phyloP scores from a whole-genome alignment of 2,113 vertebrate species.

The Pangasianodon gigas region DNA sequence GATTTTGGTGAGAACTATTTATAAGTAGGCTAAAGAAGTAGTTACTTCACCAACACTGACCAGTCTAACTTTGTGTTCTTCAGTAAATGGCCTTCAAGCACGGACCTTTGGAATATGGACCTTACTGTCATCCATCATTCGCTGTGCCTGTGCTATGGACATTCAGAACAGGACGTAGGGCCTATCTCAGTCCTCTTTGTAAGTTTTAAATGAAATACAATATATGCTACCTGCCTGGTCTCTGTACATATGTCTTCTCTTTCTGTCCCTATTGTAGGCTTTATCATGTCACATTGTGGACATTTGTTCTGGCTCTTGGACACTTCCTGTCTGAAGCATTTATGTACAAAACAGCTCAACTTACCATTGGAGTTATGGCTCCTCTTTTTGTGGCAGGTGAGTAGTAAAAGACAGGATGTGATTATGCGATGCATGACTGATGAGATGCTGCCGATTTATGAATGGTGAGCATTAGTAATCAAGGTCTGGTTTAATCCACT shows the following conservation, averaged over 20 bases:
- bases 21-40: background rate
- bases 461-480: background rate
- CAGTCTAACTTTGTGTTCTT: constrained; percentile 2
- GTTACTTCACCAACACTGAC: background rate
- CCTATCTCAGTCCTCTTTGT: background rate
- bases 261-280: constrained; percentile 72
- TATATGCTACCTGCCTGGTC: background rate
- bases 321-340: constrained; percentile 93
- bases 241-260: background rate
- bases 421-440: background rate
- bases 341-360: constrained; percentile 87
- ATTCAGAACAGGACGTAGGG: constrained; percentile 92
- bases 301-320: constrained; percentile 88
- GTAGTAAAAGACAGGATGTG: constrained; percentile 31
- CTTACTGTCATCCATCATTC: constrained; percentile 89
- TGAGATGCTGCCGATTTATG: background rate
- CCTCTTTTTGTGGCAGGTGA: constrained; percentile 89
- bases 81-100: constrained; percentile 96
- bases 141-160: constrained; percentile 90
- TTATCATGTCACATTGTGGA: constrained; percentile 94
- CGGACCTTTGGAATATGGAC: constrained; percentile 97
- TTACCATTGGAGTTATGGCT: constrained; percentile 90
- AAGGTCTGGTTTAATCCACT: background rate
- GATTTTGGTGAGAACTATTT: constrained; percentile 78
- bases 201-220: background rate